Conservation (phyloP, 2,797 vertebrate genomes). For the Coreius guichenoti region DNA sequence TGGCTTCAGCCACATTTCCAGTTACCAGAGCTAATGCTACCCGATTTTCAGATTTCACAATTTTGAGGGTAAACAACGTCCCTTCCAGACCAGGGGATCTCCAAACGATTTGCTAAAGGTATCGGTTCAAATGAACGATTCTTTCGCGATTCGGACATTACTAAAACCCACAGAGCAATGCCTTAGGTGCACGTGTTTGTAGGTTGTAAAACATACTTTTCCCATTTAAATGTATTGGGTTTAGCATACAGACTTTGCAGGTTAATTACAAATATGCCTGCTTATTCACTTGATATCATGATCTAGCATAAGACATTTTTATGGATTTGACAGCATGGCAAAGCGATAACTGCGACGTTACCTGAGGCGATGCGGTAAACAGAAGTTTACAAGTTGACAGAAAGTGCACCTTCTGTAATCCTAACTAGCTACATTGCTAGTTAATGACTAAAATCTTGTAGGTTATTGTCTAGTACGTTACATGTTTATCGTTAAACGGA, state of each 20-base stretch:
- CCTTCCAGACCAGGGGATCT: background rate
- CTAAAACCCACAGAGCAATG: background rate
- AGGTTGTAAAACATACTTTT: background rate
- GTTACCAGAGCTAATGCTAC: constrained; percentile 34
- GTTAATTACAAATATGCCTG: background rate
- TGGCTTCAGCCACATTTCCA: constrained; percentile 26
- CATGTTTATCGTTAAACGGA: background rate
- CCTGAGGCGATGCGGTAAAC: background rate
- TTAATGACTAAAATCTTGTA: background rate
- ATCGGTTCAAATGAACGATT: background rate
- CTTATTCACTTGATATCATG: background rate
- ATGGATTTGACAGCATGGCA: background rate
- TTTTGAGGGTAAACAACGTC: background rate
- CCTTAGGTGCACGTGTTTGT: background rate
- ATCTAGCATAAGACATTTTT: background rate
- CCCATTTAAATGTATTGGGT: background rate
- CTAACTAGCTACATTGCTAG: background rate
- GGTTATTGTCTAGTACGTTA: background rate
- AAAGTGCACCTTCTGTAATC: background rate
- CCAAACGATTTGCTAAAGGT: background rate
- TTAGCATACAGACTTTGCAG: background rate
- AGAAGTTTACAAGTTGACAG: background rate
- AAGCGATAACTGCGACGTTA: background rate
- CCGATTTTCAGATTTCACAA: background rate
- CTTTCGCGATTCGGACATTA: background rate